phyloP scores from a whole-genome alignment of 92 coral and sea anemone genomes.

The Heliopora coerulea region DNA sequence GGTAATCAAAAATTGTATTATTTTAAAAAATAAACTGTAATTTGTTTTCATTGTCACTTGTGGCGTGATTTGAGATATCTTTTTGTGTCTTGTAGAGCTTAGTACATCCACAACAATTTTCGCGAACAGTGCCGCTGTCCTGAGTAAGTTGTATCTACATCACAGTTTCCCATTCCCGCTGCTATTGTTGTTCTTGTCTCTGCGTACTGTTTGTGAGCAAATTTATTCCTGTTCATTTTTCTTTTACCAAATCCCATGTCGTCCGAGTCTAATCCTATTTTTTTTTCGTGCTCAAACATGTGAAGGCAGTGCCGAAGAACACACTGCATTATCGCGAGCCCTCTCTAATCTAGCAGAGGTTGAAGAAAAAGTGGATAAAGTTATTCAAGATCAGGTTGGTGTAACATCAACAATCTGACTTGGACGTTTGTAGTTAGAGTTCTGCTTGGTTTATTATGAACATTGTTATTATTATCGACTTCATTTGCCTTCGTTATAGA shows the following conservation, averaged over 20 bases:
- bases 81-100: slow-evolving; percentile 56
- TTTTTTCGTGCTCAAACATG: background rate
- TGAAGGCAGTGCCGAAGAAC: slow-evolving; percentile 95
- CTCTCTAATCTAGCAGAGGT: slow-evolving; percentile 94
- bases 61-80: no score
- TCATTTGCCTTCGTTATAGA: no score
- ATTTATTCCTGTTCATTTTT: no score
- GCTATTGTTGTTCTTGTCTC: no score
- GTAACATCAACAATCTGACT: background rate
- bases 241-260: background rate
- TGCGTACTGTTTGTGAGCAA: no score
- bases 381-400: slow-evolving; percentile 76
- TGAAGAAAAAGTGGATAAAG: slow-evolving; percentile 92
- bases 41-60: no score
- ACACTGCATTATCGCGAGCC: slow-evolving; percentile 86
- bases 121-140: slow-evolving; percentile 89
- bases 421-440: no score
- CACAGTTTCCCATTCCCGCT: no score
- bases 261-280: background rate
- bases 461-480: no score
- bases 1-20: no score
- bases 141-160: slow-evolving; percentile 90
- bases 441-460: no score
- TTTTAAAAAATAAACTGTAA: no score
- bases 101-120: slow-evolving; percentile 77